phyloP scores from a whole-genome alignment of 2,113 vertebrate species.

The Neolamprologus variostigma region DNA sequence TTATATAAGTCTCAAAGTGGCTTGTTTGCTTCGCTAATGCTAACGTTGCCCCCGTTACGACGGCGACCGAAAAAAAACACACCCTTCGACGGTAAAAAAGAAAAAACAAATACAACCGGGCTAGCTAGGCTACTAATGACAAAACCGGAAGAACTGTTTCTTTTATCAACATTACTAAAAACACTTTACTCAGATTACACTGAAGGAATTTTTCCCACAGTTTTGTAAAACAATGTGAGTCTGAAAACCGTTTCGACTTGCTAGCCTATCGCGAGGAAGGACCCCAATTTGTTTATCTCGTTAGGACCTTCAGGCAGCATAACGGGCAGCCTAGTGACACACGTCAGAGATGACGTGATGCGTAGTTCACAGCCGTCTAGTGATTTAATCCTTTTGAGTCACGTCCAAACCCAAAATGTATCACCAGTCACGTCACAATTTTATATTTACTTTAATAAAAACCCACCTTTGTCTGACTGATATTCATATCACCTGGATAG shows the following conservation, averaged over 20 bases:
- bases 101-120: not conserved
- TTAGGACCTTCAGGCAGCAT: slow-evolving; percentile 60
- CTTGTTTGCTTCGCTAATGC: slow-evolving; percentile 1
- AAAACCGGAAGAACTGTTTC: not conserved
- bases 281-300: slow-evolving; percentile 70
- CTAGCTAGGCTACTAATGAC: not conserved
- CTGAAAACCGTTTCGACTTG: not conserved
- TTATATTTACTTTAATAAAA: not conserved
- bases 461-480: not conserved
- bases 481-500: not conserved
- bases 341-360: not conserved
- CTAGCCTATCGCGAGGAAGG: slow-evolving; percentile 45
- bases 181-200: not conserved
- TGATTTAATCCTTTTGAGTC: not conserved
- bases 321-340: not conserved
- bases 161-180: not conserved
- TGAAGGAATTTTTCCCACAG: not conserved
- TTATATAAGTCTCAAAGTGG: not conserved
- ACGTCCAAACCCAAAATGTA: not conserved
- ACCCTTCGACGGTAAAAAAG: slow-evolving; percentile 19
- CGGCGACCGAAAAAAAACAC: slow-evolving; percentile 9
- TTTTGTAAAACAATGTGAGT: slow-evolving; percentile 31
- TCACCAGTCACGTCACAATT: not conserved
- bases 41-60: not conserved
- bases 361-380: not conserved